phyloP scores from a whole-genome alignment of 2,113 vertebrate species.

The Melanocharis versteri region DNA sequence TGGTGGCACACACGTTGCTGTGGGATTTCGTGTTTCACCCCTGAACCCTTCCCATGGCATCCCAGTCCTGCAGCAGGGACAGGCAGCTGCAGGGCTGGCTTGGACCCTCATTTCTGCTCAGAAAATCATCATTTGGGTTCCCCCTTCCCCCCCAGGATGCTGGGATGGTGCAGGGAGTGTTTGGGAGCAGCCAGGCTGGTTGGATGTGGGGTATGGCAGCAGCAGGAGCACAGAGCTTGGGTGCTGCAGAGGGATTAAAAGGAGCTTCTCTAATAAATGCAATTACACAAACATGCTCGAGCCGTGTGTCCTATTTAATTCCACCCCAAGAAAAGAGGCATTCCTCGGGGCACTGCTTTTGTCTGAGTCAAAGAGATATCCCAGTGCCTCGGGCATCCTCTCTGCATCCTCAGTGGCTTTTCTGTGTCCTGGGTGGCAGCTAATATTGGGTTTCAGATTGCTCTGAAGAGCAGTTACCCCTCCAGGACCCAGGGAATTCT shows the following conservation, averaged over 20 bases:
- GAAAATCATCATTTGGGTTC: background rate
- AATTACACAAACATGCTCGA: background rate
- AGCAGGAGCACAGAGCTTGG: background rate
- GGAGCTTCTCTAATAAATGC: constrained; percentile 31
- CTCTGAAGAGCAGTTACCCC: background rate
- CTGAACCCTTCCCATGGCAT: background rate
- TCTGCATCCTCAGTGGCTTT: background rate
- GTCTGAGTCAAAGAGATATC: background rate
- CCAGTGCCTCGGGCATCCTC: background rate
- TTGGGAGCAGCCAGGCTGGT: background rate
- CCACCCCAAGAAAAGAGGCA: background rate
- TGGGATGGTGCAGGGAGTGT: background rate
- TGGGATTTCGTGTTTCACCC: background rate
- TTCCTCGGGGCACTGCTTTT: constrained; percentile 36
- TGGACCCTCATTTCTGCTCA: background rate
- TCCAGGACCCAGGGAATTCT: background rate
- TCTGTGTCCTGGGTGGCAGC: background rate
- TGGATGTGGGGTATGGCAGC: background rate
- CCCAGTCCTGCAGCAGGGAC: background rate
- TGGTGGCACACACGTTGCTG: background rate
- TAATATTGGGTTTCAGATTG: background rate
- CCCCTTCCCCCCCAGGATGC: background rate
- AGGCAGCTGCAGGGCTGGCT: background rate
- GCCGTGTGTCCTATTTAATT: constrained; percentile 26
- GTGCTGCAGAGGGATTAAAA: background rate